Evolutionary conservation across 2,113 vertebrate genomes (phyloP).

Genomic region (Tyto alba): DNA sequence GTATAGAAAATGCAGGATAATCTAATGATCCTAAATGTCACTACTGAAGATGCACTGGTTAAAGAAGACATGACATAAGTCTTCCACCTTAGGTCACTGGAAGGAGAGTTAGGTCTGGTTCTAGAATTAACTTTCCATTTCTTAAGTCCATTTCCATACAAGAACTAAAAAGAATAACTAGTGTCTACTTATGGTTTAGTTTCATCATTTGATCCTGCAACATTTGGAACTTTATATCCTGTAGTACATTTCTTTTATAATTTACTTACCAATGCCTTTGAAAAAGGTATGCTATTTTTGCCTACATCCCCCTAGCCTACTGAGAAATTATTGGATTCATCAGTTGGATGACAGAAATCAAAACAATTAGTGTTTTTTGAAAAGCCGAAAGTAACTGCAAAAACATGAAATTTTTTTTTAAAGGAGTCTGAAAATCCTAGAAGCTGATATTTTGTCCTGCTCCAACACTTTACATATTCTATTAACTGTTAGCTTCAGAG

Average conservation of each 20-base stretch:
- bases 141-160: neutral
- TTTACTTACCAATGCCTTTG: neutral
- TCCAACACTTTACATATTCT: neutral
- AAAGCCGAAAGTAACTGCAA: neutral
- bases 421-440: neutral
- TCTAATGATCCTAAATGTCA: neutral
- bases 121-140: neutral
- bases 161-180: neutral
- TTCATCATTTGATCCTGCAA: neutral
- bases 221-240: neutral
- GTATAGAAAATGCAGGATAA: neutral
- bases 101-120: neutral
- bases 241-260: neutral
- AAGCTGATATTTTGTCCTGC: neutral
- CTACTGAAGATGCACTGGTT: neutral
- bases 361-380: neutral
- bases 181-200: neutral
- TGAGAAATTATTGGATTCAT: neutral
- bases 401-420: neutral
- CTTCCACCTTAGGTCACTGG: neutral
- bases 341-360: neutral
- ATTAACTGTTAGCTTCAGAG: neutral
- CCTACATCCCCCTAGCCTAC: neutral
- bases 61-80: neutral
- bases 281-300: neutral